These are phyloP conservation scores for Variabilichromis moorii DNA, from an alignment of 2,113 vertebrate genomes.

Conservation along the genomic window DNA sequence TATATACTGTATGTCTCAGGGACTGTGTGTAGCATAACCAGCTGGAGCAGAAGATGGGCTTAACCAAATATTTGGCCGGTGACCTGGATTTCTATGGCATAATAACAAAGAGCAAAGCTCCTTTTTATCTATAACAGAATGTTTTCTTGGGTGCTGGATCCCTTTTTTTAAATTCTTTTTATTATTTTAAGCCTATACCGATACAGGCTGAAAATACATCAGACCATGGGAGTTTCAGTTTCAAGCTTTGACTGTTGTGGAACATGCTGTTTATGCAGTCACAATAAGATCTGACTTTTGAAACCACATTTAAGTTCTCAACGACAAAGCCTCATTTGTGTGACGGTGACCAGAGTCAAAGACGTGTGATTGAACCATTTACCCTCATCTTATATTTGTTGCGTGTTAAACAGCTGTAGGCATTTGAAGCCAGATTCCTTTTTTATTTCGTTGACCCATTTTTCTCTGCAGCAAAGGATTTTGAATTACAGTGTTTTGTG, in stretches of 20 bases:
- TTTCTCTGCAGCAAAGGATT: neutral
- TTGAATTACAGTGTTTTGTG: conserved; percentile 4
- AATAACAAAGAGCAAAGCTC: conserved; percentile 15
- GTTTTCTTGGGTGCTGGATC: neutral
- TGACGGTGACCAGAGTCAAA: neutral
- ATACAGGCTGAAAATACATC: neutral
- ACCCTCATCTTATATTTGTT: neutral
- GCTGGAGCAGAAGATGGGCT: conserved; percentile 21
- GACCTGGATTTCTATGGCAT: conserved; percentile 11
- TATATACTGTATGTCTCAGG: neutral
- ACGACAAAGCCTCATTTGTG: neutral
- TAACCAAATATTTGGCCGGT: conserved; percentile 44
- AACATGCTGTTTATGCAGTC: neutral
- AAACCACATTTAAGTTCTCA: neutral
- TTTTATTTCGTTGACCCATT: neutral
- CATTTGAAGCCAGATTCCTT: neutral
- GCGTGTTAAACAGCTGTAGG: neutral
- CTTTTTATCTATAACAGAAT: neutral
- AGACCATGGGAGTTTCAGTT: neutral
- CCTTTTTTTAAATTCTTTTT: accelerated
- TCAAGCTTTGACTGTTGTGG: neutral
- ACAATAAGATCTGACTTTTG: neutral
- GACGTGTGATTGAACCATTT: neutral
- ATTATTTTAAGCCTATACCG: neutral
- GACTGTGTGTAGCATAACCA: conserved; percentile 17